These are phyloP conservation scores for Bovichtus variegatus DNA, from an alignment of 2,797 vertebrate genomes.

Conservation along the genomic window DNA sequence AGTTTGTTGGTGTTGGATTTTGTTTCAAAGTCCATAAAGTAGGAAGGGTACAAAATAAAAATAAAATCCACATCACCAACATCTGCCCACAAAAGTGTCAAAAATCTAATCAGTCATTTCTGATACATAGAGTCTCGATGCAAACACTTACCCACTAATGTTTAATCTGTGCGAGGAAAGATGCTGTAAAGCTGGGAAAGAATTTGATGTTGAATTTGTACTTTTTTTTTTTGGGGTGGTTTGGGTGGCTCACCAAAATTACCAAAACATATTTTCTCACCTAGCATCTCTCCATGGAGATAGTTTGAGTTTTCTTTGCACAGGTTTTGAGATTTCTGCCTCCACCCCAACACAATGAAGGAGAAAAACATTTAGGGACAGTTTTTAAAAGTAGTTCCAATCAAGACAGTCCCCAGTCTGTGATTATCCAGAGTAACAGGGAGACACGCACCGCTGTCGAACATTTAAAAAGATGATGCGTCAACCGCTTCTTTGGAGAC, in stretches of 20 bases:
- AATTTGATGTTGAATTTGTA: not conserved
- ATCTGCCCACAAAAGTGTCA: slow-evolving; percentile 8
- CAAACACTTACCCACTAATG: not conserved
- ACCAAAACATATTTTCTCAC: not conserved
- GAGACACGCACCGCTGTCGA: too few species aligned
- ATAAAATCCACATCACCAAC: not conserved
- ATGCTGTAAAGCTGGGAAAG: not conserved
- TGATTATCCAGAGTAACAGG: not conserved
- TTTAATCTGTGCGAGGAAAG: not conserved
- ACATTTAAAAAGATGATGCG: too few species aligned
- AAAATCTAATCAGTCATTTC: not conserved
- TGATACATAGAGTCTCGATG: not conserved
- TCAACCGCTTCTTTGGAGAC: too few species aligned
- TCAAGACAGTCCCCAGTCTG: not conserved
- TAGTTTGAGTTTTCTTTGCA: not conserved
- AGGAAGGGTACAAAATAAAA: slow-evolving; percentile 6
- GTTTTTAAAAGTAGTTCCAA: too few species aligned
- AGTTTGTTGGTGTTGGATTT: not conserved
- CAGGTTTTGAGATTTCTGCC: not conserved
- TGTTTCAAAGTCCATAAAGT: not conserved
- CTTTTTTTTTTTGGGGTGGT: too few species aligned
- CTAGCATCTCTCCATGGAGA: not conserved
- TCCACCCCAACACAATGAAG: not conserved
- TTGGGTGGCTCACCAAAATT: not conserved
- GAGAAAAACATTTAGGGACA: not conserved